A percentile compares a stretch with the other conserved stretches of the same genome.
Evolutionary conservation across 2,888 invertebrate species (phyloP).

Genomic region (Seira sanloemensis): DNA sequence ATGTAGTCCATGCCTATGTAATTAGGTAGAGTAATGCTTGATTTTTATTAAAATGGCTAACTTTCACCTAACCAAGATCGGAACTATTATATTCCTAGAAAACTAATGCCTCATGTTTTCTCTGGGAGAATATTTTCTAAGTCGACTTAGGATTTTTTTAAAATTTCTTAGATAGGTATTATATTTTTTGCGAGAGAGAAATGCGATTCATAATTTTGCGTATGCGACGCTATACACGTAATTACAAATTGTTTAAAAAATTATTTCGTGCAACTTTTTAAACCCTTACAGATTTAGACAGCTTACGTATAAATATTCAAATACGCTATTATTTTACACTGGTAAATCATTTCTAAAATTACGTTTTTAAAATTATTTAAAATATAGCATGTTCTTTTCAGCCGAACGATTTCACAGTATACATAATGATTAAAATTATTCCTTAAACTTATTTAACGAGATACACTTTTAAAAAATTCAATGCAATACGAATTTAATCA

Average conservation of each 20-base stretch:
- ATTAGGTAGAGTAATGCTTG: background rate
- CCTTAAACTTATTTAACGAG: background rate
- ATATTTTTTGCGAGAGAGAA: slow-evolving; percentile 1
- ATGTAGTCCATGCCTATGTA: background rate
- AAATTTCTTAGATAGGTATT: background rate
- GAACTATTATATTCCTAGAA: background rate
- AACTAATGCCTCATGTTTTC: background rate
- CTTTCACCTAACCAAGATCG: background rate
- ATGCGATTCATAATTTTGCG: background rate
- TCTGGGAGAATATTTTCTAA: background rate
- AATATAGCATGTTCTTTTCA: background rate
- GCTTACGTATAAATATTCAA: too few species aligned
- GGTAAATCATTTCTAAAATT: too few species aligned
- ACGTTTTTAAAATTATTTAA: too few species aligned
- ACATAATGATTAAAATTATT: background rate
- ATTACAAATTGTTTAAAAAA: too few species aligned
- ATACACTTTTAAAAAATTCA: background rate
- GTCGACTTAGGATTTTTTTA: background rate
- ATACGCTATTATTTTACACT: too few species aligned
- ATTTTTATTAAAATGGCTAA: background rate
- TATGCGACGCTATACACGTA: too few species aligned
- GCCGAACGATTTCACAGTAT: background rate
- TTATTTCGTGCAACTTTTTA: too few species aligned
- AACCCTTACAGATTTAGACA: too few species aligned
- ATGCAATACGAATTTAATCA: background rate